Evolutionary conservation across 1,140 invertebrate species (phyloP), one percentile per base, ranked within the genome.

Genomic region (Pseudoatta argentina): DNA sequence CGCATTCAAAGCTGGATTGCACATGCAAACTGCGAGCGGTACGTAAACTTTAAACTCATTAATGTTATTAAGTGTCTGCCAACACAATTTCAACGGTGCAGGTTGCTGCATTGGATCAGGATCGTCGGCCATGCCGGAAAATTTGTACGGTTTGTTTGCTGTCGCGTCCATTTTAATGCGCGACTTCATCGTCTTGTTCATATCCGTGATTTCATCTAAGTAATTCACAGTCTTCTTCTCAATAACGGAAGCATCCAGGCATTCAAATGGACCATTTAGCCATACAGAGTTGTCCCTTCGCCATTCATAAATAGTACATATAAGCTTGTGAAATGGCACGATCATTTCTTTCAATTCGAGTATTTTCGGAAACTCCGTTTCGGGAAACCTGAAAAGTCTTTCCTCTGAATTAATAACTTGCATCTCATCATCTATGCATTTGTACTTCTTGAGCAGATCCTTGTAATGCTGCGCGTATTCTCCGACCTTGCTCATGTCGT

Each of bases 341-440:
- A 96, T 91, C 21, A 95, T 92, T 67, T 95, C 95, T 61, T 95
- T 95, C 16, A 96, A 89, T 87, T 97, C 96, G 18, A 95, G 94
- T 3, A 97, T 93, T 91, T 97, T 96, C 2, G 96, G 96, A 91
- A 96, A 97, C 0, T 94, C 94, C n/a, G 96, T 96, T 66, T 96
- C 93, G 3, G 96, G 96, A 91, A 97, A 96, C 89, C 97, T 97
- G 86, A 97, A 97, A 2, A 97, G 92, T 2, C 93, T 95, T 93
- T 98, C 97, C 94, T 97, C 97, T 90, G 96, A 94, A 90, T 97
- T 97, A 48, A 97, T 96, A 94, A 95, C 96, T 21, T 94, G 87
- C 64, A 97, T 96, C 51, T 95, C 94, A 39, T 95, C 94, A 71
- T 96, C 94, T 16, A 97, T 93, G 61, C 95, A 91, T 69, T 95